Percentiles rank a stretch among this genome's conserved stretches.
Conservation (phyloP, 2,113 vertebrate genomes). For the Xyliphius kryptos region DNA sequence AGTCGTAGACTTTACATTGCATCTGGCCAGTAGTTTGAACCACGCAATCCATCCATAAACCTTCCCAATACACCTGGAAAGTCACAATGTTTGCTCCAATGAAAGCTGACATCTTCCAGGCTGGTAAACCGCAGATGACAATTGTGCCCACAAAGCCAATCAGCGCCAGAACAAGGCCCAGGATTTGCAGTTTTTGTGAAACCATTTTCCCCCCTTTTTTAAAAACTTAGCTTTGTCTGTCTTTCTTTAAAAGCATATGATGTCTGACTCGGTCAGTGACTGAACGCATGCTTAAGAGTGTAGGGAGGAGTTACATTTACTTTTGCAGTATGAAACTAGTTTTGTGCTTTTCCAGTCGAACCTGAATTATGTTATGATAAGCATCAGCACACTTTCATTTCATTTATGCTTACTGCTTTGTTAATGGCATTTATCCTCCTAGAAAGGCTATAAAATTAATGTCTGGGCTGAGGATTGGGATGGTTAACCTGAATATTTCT, state of each 20-base stretch:
- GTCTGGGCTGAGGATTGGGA: no score
- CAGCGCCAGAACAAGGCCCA: slow-evolving; percentile 65
- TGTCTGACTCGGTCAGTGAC: not conserved
- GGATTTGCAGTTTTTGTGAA: slow-evolving; percentile 65
- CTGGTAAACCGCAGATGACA: slow-evolving; percentile 78
- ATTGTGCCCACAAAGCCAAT: slow-evolving; percentile 76
- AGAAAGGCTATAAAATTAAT: no score
- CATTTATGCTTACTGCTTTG: no score
- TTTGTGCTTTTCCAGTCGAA: not conserved
- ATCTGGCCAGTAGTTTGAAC: slow-evolving; percentile 88
- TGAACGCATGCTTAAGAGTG: not conserved
- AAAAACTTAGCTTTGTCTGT: not conserved
- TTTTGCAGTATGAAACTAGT: slow-evolving; percentile 5
- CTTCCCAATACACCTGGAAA: slow-evolving; percentile 82
- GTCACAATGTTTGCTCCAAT: slow-evolving; percentile 89
- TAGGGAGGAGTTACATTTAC: not conserved
- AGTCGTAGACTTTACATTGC: slow-evolving; percentile 89
- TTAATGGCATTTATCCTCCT: no score
- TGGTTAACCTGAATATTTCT: no score
- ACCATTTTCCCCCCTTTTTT: no score
- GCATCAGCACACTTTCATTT: no score
- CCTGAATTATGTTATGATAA: no score
- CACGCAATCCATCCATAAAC: slow-evolving; percentile 87
- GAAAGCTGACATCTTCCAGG: slow-evolving; percentile 89
- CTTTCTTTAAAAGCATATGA: not conserved